A percentile compares a stretch with the other conserved stretches of the same genome.
These are phyloP conservation scores for Alauda arvensis DNA, from an alignment of 2,797 vertebrate species.

Conservation along the genomic window DNA sequence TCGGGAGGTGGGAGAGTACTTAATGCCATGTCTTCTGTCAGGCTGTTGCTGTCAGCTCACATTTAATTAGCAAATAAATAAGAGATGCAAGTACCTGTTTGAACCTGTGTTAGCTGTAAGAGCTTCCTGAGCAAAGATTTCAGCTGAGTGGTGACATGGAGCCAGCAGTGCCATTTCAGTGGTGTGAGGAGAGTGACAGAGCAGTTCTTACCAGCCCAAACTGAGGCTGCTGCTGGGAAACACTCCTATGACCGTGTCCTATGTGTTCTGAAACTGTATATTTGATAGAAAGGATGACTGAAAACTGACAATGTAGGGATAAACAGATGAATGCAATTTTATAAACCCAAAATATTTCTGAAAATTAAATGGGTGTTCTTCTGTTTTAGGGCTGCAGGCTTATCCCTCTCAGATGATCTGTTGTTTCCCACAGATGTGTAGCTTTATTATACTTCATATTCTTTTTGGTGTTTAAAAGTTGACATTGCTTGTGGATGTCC, in stretches of 20 bases:
- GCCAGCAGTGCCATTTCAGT: not conserved
- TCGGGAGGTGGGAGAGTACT: not conserved
- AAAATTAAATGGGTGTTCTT: not conserved
- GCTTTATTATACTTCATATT: not conserved
- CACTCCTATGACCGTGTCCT: not conserved
- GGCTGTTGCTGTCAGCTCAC: not conserved
- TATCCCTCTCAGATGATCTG: not conserved
- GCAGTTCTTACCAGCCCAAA: not conserved
- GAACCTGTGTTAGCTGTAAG: not conserved
- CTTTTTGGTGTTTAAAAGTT: not conserved
- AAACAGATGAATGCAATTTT: not conserved
- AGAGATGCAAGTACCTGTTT: not conserved
- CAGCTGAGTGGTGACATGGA: not conserved
- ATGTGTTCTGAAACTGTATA: not conserved
- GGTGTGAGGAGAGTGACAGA: not conserved
- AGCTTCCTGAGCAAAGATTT: not conserved
- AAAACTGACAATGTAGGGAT: not conserved
- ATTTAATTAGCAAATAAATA: not conserved
- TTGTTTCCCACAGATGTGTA: not conserved
- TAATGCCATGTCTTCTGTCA: not conserved
- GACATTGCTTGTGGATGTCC: not conserved
- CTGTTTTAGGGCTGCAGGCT: not conserved
- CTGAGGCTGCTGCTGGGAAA: not conserved
- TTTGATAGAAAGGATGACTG: not conserved
- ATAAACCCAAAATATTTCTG: not conserved